Percentiles rank a stretch among this genome's conserved stretches.
phyloP scores from a whole-genome alignment of 2,113 vertebrate genomes.

The Lepisosteus oculatus region DNA sequence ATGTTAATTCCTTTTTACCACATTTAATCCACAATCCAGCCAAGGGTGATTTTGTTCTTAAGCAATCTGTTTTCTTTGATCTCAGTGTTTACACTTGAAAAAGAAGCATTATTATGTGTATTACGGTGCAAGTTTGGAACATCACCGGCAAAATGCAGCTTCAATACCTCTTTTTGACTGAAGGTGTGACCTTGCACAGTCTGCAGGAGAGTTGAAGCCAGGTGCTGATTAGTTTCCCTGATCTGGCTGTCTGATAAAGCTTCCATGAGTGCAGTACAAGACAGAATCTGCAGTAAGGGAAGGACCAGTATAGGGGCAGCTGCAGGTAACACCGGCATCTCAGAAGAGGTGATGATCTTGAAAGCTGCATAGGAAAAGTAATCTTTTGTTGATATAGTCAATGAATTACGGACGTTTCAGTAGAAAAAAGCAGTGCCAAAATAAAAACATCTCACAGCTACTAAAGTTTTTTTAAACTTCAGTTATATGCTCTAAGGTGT shows the following conservation, averaged over 20 bases:
- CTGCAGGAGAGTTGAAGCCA: slow-evolving; percentile 69
- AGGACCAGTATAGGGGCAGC: slow-evolving; percentile 70
- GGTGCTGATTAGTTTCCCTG: slow-evolving; percentile 60
- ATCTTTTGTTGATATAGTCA: not conserved
- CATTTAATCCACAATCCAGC: not conserved
- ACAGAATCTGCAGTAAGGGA: slow-evolving; percentile 84
- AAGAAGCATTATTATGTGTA: not conserved
- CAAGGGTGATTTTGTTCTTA: not conserved
- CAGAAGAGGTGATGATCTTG: slow-evolving; percentile 62
- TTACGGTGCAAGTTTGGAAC: no score
- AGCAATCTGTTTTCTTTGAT: not conserved
- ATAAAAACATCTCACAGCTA: not conserved
- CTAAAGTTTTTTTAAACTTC: not conserved
- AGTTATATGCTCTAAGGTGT: not conserved
- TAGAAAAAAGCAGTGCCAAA: not conserved
- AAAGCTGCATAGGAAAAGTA: slow-evolving; percentile 55
- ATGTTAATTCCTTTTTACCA: not conserved
- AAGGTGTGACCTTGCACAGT: slow-evolving; percentile 47
- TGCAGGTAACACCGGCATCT: slow-evolving; percentile 45
- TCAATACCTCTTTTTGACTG: slow-evolving; percentile 10
- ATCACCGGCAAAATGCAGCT: not conserved
- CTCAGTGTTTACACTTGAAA: not conserved
- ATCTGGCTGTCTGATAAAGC: slow-evolving; percentile 57
- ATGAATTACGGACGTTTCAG: not conserved
- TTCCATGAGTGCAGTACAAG: slow-evolving; percentile 70